Conservation (phyloP, 2,113 vertebrate species). For the Ondatra zibethicus region DNA sequence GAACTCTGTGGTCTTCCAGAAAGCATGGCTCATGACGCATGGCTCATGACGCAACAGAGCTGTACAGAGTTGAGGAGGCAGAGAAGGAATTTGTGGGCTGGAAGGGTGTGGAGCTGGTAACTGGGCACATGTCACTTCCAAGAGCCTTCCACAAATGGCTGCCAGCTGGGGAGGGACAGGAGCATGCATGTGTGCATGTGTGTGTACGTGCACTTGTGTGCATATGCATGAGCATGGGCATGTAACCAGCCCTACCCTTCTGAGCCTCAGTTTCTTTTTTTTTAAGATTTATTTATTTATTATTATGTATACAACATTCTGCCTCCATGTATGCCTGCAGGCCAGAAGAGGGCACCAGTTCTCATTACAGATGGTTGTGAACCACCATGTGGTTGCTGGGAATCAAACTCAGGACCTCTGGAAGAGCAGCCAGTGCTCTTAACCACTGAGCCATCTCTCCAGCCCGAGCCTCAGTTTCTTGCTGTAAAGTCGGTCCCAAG, state of each 20-base stretch:
- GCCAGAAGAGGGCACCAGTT: no score
- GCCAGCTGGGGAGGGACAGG: not conserved
- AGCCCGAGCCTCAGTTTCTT: not conserved
- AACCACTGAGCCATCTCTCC: no score
- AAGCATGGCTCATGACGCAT: not conserved
- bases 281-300: no score
- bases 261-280: not conserved
- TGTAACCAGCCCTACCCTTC: rapidly evolving
- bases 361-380: no score
- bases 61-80: not conserved
- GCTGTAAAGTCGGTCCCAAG: not conserved
- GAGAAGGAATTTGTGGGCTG: not conserved
- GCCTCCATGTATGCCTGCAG: no score
- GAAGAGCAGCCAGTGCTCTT: no score
- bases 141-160: not conserved
- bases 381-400: no score
- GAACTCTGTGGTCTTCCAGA: not conserved
- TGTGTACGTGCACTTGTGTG: no score
- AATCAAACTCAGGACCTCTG: no score
- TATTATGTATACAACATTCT: no score
- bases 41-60: not conserved
- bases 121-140: not conserved
- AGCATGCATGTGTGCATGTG: no score
- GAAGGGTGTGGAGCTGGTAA: not conserved
- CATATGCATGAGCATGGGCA: not conserved